Conservation (phyloP, 2,797 vertebrate genomes). For the Rhinatrema bivittatum region DNA sequence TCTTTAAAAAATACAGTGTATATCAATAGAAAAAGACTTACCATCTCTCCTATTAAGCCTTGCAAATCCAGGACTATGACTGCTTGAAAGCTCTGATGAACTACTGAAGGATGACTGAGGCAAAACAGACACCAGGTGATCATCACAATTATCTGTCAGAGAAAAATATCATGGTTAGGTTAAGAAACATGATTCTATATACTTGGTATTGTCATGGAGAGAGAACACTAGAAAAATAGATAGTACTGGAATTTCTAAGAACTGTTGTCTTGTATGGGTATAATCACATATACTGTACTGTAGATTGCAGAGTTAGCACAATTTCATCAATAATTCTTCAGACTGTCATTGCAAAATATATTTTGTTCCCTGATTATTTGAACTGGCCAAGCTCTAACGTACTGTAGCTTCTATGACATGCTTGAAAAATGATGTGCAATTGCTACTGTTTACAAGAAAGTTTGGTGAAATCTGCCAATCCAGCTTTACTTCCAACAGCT, state of each 20-base stretch:
- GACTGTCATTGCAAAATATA: background rate
- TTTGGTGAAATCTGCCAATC: background rate
- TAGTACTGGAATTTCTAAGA: too few species aligned
- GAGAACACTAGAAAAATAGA: too few species aligned
- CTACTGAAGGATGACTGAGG: conserved; percentile 80
- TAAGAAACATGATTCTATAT: background rate
- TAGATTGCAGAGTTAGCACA: too few species aligned
- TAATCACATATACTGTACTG: too few species aligned
- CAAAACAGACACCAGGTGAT: conserved; percentile 66
- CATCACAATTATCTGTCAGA: conserved; percentile 81
- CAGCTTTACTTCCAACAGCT: background rate
- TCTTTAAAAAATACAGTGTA: background rate
- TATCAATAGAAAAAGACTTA: conserved; percentile 47
- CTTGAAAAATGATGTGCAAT: background rate
- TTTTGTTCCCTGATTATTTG: background rate
- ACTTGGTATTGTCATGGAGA: background rate
- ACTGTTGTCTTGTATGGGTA: too few species aligned
- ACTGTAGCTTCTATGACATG: background rate
- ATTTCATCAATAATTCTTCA: background rate
- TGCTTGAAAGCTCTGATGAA: conserved; percentile 80
- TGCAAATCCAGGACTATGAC: conserved; percentile 76
- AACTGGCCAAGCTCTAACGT: background rate
- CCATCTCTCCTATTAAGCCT: conserved; percentile 88
- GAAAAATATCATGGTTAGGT: conserved; percentile 23
- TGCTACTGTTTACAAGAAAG: background rate